phyloP scores from a whole-genome alignment of 2,797 vertebrate genomes.

The Poliocrania exsul region DNA sequence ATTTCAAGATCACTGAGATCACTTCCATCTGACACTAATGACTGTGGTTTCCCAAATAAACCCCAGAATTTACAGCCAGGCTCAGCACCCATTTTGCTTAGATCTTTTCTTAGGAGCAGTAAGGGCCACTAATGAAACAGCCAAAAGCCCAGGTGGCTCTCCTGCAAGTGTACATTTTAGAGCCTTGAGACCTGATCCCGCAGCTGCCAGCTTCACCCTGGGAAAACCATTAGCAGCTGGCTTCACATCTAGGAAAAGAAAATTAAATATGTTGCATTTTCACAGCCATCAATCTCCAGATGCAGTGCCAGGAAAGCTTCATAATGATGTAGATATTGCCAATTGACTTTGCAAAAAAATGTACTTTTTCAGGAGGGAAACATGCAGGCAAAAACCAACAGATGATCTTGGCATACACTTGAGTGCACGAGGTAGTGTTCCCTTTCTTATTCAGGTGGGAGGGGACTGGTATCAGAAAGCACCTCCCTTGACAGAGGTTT shows the following conservation, averaged over 20 bases:
- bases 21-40: not conserved
- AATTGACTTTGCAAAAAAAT: not conserved
- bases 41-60: not conserved
- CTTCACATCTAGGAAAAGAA: constrained; percentile 14
- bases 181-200: constrained; percentile 27
- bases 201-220: constrained; percentile 48
- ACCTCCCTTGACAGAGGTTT: not conserved
- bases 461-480: not conserved
- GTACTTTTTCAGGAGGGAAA: not conserved
- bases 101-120: not conserved
- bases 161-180: not conserved
- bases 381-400: fast-evolving
- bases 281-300: constrained; percentile 55
- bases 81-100: not conserved
- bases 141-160: constrained; percentile 37
- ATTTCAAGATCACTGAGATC: not conserved
- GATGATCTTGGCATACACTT: not conserved
- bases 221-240: constrained; percentile 60
- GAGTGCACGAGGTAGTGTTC: not conserved
- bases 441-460: fast-evolving
- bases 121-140: constrained; percentile 11
- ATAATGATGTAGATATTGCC: constrained; percentile 31
- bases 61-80: not conserved
- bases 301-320: constrained; percentile 32
- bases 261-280: constrained; percentile 60